Evolutionary conservation across 2,113 vertebrate genomes (phyloP).

Genomic region (Zingel zingel): DNA sequence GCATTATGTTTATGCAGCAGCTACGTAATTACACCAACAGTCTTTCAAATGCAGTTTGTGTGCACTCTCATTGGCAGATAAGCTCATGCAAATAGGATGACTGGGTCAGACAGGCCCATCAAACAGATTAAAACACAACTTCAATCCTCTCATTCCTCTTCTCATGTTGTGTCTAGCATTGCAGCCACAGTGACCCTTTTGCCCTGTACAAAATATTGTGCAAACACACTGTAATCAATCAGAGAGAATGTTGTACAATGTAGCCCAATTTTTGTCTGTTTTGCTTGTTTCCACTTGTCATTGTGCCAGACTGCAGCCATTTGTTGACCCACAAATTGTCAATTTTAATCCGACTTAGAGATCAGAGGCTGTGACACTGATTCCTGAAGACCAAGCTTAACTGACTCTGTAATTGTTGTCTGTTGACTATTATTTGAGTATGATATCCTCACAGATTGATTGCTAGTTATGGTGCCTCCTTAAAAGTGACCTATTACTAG

Average conservation of each 20-base stretch:
- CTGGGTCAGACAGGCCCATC: constrained; percentile 71
- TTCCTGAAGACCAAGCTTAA: constrained; percentile 57
- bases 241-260: neutral
- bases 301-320: constrained; percentile 48
- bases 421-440: constrained; percentile 27
- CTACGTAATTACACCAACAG: constrained; percentile 38
- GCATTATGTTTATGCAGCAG: constrained; percentile 41
- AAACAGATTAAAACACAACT: constrained; percentile 74
- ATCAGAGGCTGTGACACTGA: constrained; percentile 71
- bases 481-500: neutral
- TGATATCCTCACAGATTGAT: neutral
- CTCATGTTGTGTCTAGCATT: constrained; percentile 57
- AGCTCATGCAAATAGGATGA: constrained; percentile 80
- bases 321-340: constrained; percentile 73
- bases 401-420: constrained; percentile 43
- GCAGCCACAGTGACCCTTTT: constrained; percentile 39
- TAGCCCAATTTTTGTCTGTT: neutral
- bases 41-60: constrained; percentile 43
- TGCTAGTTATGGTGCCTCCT: neutral
- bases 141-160: constrained; percentile 64
- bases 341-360: constrained; percentile 78
- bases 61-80: constrained; percentile 76
- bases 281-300: constrained; percentile 44
- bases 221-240: constrained; percentile 7
- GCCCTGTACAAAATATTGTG: constrained; percentile 20